Evolutionary conservation across 2,113 vertebrate species (phyloP).

Genomic region (Myotis brandtii): DNA sequence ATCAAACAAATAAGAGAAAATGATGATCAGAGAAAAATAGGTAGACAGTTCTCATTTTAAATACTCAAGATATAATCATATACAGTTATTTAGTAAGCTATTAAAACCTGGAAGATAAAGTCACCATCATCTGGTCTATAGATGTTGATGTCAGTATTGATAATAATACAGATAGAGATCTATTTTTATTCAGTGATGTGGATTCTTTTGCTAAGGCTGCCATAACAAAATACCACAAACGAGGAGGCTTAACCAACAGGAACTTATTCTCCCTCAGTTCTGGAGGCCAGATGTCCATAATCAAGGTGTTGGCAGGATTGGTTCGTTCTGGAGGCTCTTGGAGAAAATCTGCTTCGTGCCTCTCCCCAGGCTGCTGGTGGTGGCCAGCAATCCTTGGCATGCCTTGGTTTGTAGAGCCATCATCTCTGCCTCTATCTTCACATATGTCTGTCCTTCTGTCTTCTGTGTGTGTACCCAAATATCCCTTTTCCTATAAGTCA

Average conservation of each 20-base stretch:
- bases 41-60: neutral
- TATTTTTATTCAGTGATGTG: neutral
- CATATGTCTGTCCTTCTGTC: neutral
- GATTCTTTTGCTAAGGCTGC: neutral
- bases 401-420: neutral
- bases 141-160: neutral
- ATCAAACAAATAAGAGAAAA: conserved; percentile 15
- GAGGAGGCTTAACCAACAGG: neutral
- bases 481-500: neutral
- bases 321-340: neutral
- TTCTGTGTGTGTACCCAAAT: neutral
- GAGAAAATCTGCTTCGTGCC: neutral
- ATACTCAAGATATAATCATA: neutral
- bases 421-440: neutral
- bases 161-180: neutral
- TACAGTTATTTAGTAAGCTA: neutral
- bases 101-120: neutral
- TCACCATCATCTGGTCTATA: neutral
- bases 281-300: neutral
- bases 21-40: neutral
- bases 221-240: neutral
- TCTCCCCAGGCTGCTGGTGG: neutral
- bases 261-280: neutral
- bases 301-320: neutral
- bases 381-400: neutral